phyloP scores from a whole-genome alignment of 2,113 vertebrate species.

The Leptocoma aspasia region DNA sequence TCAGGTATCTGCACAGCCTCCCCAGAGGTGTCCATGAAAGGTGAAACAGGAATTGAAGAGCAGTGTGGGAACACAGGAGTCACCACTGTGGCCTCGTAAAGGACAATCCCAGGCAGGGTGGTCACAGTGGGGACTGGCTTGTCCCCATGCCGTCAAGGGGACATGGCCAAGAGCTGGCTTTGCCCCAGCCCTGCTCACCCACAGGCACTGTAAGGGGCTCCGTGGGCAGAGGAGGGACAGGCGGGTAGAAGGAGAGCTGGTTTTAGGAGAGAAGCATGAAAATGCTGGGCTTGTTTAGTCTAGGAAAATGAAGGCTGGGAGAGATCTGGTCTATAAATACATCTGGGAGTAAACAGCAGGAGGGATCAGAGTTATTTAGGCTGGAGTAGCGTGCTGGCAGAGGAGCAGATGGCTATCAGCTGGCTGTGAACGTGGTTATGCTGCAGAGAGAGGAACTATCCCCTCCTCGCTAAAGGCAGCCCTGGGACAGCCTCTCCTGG shows the following conservation, averaged over 20 bases:
- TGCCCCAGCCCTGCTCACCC: background rate
- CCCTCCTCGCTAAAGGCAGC: background rate
- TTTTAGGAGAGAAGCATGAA: background rate
- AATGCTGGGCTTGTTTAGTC: slow-evolving; percentile 54
- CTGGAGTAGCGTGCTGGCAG: slow-evolving; percentile 46
- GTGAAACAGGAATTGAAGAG: accelerated
- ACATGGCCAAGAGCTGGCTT: background rate
- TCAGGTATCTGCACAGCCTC: background rate
- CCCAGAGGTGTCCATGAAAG: background rate
- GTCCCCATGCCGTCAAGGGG: accelerated
- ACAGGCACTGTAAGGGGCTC: accelerated
- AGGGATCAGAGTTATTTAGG: slow-evolving; percentile 48
- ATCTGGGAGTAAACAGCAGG: slow-evolving; percentile 44
- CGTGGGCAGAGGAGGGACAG: background rate
- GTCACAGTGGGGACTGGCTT: accelerated
- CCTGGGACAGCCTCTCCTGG: background rate
- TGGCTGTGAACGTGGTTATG: background rate
- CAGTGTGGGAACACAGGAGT: background rate
- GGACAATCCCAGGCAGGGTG: background rate
- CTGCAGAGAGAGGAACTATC: background rate
- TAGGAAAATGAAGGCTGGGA: slow-evolving; percentile 30
- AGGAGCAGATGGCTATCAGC: slow-evolving; percentile 54
- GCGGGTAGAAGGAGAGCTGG: background rate
- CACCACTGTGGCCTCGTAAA: accelerated
- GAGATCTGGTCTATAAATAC: slow-evolving; percentile 51